These are phyloP conservation scores for Struthio camelus DNA, from an alignment of 2,113 vertebrate genomes.

Conservation along the genomic window DNA sequence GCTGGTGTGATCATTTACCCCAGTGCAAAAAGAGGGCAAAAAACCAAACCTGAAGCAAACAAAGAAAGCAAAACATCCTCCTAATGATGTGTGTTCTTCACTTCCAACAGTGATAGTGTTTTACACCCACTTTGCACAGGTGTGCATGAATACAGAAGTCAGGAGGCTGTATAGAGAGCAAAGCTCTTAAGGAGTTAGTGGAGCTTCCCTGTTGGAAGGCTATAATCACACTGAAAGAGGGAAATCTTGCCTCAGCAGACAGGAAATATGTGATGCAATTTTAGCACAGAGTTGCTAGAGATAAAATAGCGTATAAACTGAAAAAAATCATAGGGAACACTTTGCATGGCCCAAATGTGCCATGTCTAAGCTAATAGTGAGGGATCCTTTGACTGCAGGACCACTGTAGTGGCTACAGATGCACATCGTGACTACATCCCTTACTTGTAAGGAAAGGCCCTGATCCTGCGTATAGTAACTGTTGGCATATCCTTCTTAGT, in stretches of 20 bases:
- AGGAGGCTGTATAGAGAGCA: background rate
- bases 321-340: background rate
- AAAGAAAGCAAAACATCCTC: constrained; percentile 41
- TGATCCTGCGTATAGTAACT: background rate
- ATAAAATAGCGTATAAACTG: constrained; percentile 21
- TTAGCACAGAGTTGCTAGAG: constrained; percentile 12
- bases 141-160: background rate
- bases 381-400: background rate
- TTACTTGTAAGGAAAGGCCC: background rate
- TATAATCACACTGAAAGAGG: constrained; percentile 34
- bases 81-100: background rate
- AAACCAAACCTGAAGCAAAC: constrained; percentile 7
- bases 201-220: constrained; percentile 54
- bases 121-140: constrained; percentile 14
- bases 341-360: constrained; percentile 4
- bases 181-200: constrained; percentile 38
- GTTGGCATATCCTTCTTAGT: background rate
- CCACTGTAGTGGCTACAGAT: background rate
- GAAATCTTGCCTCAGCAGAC: constrained; percentile 34
- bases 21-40: background rate
- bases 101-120: background rate
- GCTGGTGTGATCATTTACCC: constrained; percentile 43
- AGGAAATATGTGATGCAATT: constrained; percentile 47
- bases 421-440: background rate
- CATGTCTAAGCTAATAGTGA: background rate